Evolutionary conservation across 2,888 invertebrate species (phyloP), one percentile per base, ranked within the genome.

Genomic region (Troides aeacus): DNA sequence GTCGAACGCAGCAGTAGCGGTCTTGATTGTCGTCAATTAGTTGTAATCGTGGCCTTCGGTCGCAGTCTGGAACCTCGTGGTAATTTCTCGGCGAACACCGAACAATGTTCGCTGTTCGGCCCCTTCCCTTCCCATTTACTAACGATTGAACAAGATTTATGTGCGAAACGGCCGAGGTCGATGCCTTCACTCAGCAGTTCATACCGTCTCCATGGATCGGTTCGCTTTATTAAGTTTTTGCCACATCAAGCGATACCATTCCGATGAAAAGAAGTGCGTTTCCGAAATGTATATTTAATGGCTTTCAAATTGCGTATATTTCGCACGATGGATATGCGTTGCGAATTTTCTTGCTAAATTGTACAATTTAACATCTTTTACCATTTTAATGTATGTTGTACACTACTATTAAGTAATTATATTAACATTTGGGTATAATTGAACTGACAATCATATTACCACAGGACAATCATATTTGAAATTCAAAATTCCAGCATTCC

Each of bases 11-110:
- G 83, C 83, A 84, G 84, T 81, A 82, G 84, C 77, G 74, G 78
- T 80, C 80, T 84, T 88, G 89, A 90, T 90, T 90, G 90, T 88
- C 86, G 84, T 86, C 90, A 91, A 92, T 91, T 91, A 91, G 87
- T 84, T 85, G 83, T 88, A 90, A 90, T 92, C 86, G 85, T 86
- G 84, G 85, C 84, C 81, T 83, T 82, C 82, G 79, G 63, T 77
- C 76, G 78, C 81, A 79, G 78, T 81, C 81, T 82, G 81, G 78
- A 82, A 82, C 81, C 84, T 82, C 81, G 82, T 78, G 80, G 87
- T 86, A 88, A 89, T 89, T 88, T 90, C 89, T 85, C 84, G 79
- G 78, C 78, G 78, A 79, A 78, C 81, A 79, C 64, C 69, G 71
- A 62, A 62, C 70, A 76, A 72, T 73, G 74, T 73, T 64, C 60